A percentile compares a stretch with the other conserved stretches of the same genome.
These are phyloP conservation scores for Drosophila lacicola DNA, from an alignment of 2,888 invertebrate genomes.

Conservation along the genomic window DNA sequence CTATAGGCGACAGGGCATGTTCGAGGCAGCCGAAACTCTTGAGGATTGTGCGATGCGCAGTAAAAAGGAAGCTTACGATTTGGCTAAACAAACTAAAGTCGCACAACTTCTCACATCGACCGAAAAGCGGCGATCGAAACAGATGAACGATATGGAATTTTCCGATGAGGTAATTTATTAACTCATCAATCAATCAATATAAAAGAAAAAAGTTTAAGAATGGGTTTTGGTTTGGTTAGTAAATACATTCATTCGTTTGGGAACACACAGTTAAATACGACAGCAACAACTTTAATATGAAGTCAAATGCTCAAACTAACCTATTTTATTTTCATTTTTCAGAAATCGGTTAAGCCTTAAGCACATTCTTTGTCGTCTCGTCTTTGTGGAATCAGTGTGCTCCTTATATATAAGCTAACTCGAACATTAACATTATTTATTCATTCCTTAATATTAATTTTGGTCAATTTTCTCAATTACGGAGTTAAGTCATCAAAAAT, in stretches of 20 bases:
- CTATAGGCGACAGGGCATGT: slow-evolving; percentile 99
- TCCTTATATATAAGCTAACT: slow-evolving; percentile 66
- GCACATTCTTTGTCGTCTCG: slow-evolving; percentile 38
- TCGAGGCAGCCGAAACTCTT: slow-evolving; percentile 99
- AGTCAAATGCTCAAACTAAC: not conserved
- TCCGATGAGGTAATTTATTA: slow-evolving; percentile 80
- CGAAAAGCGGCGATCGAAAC: slow-evolving; percentile 86
- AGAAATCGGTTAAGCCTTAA: slow-evolving; percentile 75
- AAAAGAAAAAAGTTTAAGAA: not conserved
- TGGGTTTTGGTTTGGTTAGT: slow-evolving; percentile 10
- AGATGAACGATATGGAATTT: slow-evolving; percentile 84
- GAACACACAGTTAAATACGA: not conserved
- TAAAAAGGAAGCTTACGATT: slow-evolving; percentile 97
- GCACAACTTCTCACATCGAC: slow-evolving; percentile 89
- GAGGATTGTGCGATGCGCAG: slow-evolving; percentile 99
- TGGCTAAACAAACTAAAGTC: slow-evolving; percentile 96
- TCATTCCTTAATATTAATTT: slow-evolving; percentile 81
- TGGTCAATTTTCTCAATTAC: slow-evolving; percentile 58
- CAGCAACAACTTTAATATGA: not conserved
- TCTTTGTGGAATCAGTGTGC: slow-evolving; percentile 65
- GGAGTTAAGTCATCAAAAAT: slow-evolving; percentile 34
- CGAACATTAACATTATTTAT: slow-evolving; percentile 77
- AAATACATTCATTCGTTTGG: not conserved
- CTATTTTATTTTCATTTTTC: slow-evolving; percentile 40
- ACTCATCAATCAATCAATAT: not conserved